Conservation (phyloP, 53 echinoderm and acorn worm species). For the Astropecten irregularis region DNA sequence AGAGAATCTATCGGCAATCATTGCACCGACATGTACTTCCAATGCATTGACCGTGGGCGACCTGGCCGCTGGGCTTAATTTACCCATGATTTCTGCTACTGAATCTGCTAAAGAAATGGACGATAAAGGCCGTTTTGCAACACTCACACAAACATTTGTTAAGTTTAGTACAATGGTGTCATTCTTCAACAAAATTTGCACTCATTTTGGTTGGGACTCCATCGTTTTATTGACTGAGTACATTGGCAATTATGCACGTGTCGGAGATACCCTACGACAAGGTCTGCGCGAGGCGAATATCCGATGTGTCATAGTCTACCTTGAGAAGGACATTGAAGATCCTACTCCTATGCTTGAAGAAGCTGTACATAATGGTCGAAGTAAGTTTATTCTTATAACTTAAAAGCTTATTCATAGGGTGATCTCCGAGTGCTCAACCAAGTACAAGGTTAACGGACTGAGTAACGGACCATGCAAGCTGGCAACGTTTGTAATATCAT, state of each 20-base stretch:
- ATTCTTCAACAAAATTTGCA: neutral
- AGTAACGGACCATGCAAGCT: too few species aligned
- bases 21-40: conserved; percentile 67
- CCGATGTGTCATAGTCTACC: neutral
- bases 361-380: conserved; percentile 16
- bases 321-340: neutral
- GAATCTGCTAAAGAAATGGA: conserved; percentile 27
- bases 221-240: neutral
- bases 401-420: too few species aligned
- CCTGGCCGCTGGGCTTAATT: conserved; percentile 66
- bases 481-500: too few species aligned
- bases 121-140: conserved; percentile 44
- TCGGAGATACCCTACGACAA: neutral
- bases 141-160: conserved; percentile 22
- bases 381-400: too few species aligned
- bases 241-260: neutral
- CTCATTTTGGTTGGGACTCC: neutral
- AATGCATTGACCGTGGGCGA: conserved; percentile 64
- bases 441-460: too few species aligned
- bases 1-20: too few species aligned
- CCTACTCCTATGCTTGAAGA: neutral
- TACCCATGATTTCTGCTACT: conserved; percentile 62
- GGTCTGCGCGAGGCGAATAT: neutral
- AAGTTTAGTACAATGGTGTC: neutral
- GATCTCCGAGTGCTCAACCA: too few species aligned